Base-by-base conservation (phyloP, 2,113 vertebrate species). In the Xenopus borealis region DNA sequence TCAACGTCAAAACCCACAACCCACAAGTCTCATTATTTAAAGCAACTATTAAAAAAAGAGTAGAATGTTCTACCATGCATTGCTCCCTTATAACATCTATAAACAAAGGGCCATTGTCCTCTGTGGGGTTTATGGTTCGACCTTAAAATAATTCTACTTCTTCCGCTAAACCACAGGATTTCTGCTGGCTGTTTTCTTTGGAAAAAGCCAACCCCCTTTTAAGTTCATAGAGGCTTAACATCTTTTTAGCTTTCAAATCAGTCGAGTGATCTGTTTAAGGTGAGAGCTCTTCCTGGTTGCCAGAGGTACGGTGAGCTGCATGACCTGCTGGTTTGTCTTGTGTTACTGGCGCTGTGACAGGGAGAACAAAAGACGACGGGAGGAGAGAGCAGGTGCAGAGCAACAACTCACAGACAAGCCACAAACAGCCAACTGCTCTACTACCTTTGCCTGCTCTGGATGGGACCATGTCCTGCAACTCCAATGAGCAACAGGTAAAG, bases 291-390 rank as follows among this genome's bases (percentile, higher is more conserved):
- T 75, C 72, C 72, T 75, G 72, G 72, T 75, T 69, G 66, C 57
- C 47, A 62, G 44, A 68, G 72, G 57, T 75, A 62, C 11, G 30
- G 30, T 3, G 33, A 40, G 55, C 46, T 62, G 45, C 66, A 61
- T 55, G 66, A 75, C 55, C 72, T 75, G 65, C 66, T 75, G 72
- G 72, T 69, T 66, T 53, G 72, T 75, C 65, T 75, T 68, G 11
- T 69, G 72, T 69, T 52, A 62, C 66, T 75, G 72, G 65, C n/a
- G n/a, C n/a, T n/a, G n/a, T 75, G 53, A 67, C 62, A 72, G 40
- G 70, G 61, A 78, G 62, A 78, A 78, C 68, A 78, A 72, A 40
- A 78, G 69, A 12, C 6, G 57, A 46, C 66, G 20, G 14, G 30
- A 78, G 16, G 30, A 33, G 23, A 68, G 44, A 72, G 52, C 69